Conservation (phyloP, 2,888 invertebrate genomes). For the Eumerus sabulonum region DNA sequence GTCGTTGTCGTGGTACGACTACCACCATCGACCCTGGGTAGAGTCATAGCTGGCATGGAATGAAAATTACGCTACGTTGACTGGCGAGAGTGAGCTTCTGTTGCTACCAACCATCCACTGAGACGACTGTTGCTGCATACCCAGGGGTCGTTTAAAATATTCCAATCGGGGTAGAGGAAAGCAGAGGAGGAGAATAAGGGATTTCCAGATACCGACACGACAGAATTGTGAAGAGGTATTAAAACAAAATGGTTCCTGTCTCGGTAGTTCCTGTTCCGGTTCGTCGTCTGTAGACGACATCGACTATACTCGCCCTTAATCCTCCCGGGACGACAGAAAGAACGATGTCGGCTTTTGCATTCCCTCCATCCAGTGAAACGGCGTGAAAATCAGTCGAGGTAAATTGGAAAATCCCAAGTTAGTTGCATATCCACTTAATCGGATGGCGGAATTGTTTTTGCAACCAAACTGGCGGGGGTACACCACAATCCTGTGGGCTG, state of each 20-base stretch:
- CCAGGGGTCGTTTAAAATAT: slow-evolving; percentile 61
- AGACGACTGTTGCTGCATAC: slow-evolving; percentile 22
- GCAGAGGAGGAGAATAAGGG: slow-evolving; percentile 31
- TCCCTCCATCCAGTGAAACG: slow-evolving; percentile 24
- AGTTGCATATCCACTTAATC: slow-evolving; percentile 68
- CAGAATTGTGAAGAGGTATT: slow-evolving; percentile 63
- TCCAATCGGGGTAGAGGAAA: slow-evolving; percentile 41
- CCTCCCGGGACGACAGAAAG: slow-evolving; percentile 28
- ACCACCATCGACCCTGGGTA: no score
- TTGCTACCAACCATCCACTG: not conserved
- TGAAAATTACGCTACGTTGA: slow-evolving; percentile 48
- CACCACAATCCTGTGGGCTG: no score
- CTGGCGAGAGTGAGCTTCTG: slow-evolving; percentile 50
- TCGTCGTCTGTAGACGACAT: slow-evolving; percentile 16
- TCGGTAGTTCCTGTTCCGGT: slow-evolving; percentile 67
- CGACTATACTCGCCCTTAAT: slow-evolving; percentile 53
- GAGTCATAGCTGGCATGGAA: slow-evolving; percentile 12
- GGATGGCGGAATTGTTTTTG: slow-evolving; percentile 66
- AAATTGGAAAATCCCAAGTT: slow-evolving; percentile 67
- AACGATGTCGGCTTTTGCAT: slow-evolving; percentile 30
- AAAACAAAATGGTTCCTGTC: slow-evolving; percentile 69
- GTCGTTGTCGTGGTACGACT: not conserved
- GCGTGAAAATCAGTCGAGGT: slow-evolving; percentile 68
- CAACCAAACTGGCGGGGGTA: slow-evolving; percentile 37
- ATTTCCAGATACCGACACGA: slow-evolving; percentile 48